Evolutionary conservation across 2,113 vertebrate species (phyloP), one percentile per base, ranked within the genome.

Genomic region (Bufo bufo): DNA sequence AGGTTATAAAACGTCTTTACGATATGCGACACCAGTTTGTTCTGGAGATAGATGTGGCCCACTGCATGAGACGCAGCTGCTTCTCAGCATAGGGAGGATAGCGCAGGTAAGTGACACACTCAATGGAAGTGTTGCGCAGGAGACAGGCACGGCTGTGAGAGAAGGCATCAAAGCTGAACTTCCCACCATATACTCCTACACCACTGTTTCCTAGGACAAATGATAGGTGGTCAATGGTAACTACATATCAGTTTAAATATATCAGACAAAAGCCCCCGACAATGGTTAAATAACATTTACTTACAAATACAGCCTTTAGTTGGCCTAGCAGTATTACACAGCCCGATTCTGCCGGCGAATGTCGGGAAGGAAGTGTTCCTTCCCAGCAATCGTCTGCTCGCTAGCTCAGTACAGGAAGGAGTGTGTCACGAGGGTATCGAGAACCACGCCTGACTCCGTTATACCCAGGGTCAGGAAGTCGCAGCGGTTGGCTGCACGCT

Each of bases 101-200:
- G 7, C 94, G 93, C 90, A 95, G 87, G 85, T 94, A 94, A 80
- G 95, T 94, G 66, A 95, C 89, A 78, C 94, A 95, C 77, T 96
- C 95, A 16, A 95, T 93, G 7, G 88, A 90, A 0, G 92, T 92
- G 84, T 91, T 89, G 86, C 95, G 91, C 19, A 95, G 90, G 59
- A 96, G 92, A 82, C 94, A 95, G 9, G 94, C 94, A 87, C 95
- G 95, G 84, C 91, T 92, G 90, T 96, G 94, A 82, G 95, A 96
- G 90, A 95, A 96, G 50, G 92, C 92, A 23, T 95, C 94, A 77
- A 95, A 95, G 91, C 94, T 95, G 91, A 91, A 89, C 65, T 88
- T 93, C 11, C 94, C 95, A 47, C 94, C 93, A 71, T 91, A 93
- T 33, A 92, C 92, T 17, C 94, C 94, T 91, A 93, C 92, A 78